Conservation (phyloP, 2,888 invertebrate species). For the Malthinus seriepunctatus region DNA sequence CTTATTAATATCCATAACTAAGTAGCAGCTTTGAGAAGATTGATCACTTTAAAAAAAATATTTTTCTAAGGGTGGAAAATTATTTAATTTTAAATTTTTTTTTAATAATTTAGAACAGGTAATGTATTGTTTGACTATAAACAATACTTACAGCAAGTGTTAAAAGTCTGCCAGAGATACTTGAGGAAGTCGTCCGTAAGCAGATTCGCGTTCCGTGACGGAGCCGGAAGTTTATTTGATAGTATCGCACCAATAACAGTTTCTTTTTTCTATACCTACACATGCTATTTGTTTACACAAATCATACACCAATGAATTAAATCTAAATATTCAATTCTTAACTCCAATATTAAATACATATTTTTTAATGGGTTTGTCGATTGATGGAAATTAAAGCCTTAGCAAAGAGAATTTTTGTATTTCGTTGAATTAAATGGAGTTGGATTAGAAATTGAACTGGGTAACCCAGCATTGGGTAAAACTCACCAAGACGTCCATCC, state of each 20-base stretch:
- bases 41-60: background rate
- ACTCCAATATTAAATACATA: too few species aligned
- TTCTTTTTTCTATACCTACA: constrained; percentile 17
- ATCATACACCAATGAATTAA: background rate
- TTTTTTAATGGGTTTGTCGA: too few species aligned
- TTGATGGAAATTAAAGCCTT: too few species aligned
- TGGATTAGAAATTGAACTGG: too few species aligned
- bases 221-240: constrained; percentile 37
- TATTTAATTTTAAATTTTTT: constrained; percentile 11
- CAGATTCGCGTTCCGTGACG: constrained; percentile 34
- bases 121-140: constrained; percentile 20
- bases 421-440: too few species aligned
- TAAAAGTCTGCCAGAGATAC: constrained; percentile 28
- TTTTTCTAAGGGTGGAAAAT: background rate
- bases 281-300: constrained; percentile 22
- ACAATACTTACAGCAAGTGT: constrained; percentile 20
- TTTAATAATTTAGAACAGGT: constrained; percentile 12
- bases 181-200: constrained; percentile 36
- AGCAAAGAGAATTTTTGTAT: too few species aligned
- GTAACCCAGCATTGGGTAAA: too few species aligned
- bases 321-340: background rate
- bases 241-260: constrained; percentile 34
- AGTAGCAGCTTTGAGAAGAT: background rate
- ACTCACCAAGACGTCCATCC: too few species aligned
- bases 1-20: constrained; percentile 8